These are phyloP conservation scores for Diabrotica balteata DNA, from an alignment of 2,888 invertebrate species.

Conservation along the genomic window DNA sequence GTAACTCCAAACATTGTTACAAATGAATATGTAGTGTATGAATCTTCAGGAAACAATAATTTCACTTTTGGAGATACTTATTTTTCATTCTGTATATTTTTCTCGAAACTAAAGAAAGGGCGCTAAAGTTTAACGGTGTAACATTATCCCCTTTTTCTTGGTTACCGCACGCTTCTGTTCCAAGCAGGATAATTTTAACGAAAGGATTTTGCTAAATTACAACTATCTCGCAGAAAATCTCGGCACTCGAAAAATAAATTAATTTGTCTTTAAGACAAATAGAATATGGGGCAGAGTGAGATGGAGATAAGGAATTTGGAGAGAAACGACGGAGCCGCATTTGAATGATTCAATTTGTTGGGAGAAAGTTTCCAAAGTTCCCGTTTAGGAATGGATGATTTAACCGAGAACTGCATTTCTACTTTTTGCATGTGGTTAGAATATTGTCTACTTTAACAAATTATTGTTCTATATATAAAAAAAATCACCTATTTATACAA, in stretches of 20 bases:
- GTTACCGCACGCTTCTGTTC: neutral
- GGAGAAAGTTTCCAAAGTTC: slow-evolving; percentile 6
- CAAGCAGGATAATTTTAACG: slow-evolving; percentile 30
- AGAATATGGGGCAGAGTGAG: slow-evolving; percentile 25
- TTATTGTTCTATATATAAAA: too few relatives aligned
- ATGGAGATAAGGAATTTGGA: slow-evolving; percentile 14
- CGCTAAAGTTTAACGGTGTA: too few relatives aligned
- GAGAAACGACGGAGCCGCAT: slow-evolving; percentile 21
- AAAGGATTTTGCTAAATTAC: slow-evolving; percentile 27
- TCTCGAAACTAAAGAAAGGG: too few relatives aligned
- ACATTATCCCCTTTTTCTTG: too few relatives aligned
- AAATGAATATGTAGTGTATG: too few relatives aligned
- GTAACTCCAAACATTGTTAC: too few relatives aligned
- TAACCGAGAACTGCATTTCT: neutral
- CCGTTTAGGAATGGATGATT: slow-evolving; percentile 5
- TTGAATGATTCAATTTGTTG: slow-evolving; percentile 31
- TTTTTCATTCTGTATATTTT: too few relatives aligned
- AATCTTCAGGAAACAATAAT: too few relatives aligned
- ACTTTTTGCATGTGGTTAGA: neutral
- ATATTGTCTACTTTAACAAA: too few relatives aligned
- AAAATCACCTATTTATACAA: too few relatives aligned
- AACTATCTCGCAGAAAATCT: slow-evolving; percentile 31
- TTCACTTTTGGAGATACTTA: too few relatives aligned
- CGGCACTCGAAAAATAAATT: slow-evolving; percentile 31
- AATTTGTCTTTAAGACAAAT: slow-evolving; percentile 35